Percentiles rank a stretch among this genome's conserved stretches.
These are phyloP conservation scores for Hemibagrus guttatus DNA, from an alignment of 2,797 vertebrate genomes.

Conservation along the genomic window DNA sequence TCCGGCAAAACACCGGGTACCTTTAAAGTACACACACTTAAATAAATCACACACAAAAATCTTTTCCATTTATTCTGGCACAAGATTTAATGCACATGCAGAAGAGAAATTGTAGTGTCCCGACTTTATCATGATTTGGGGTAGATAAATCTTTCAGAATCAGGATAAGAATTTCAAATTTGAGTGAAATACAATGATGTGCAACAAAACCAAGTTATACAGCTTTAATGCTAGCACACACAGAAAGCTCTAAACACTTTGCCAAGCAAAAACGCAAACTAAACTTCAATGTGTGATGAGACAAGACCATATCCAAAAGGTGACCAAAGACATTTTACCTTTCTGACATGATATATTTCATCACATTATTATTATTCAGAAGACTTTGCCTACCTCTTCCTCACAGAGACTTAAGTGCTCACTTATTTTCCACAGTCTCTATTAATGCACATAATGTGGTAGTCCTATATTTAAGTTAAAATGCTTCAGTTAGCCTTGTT, in stretches of 20 bases:
- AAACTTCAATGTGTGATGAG: background rate
- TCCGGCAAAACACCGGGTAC: background rate
- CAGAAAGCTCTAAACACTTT: background rate
- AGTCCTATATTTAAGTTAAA: background rate
- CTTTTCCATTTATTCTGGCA: background rate
- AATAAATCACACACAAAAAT: no score
- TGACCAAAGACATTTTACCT: background rate
- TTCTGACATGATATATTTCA: background rate
- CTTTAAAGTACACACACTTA: background rate
- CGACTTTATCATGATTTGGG: background rate
- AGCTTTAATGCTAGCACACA: background rate
- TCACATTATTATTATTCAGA: background rate
- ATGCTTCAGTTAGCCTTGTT: background rate
- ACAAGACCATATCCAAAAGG: background rate
- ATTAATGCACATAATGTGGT: background rate
- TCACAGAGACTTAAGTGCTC: background rate
- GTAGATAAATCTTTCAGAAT: background rate
- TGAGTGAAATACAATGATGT: background rate
- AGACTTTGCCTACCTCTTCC: background rate
- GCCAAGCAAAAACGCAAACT: background rate
- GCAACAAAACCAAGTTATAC: background rate
- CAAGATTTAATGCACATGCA: background rate
- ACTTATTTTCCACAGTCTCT: background rate
- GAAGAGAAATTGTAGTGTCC: background rate
- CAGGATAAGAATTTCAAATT: background rate